Evolutionary conservation across 92 coral and sea anemone species (phyloP).

Genomic region (Micromussa lordhowensis): DNA sequence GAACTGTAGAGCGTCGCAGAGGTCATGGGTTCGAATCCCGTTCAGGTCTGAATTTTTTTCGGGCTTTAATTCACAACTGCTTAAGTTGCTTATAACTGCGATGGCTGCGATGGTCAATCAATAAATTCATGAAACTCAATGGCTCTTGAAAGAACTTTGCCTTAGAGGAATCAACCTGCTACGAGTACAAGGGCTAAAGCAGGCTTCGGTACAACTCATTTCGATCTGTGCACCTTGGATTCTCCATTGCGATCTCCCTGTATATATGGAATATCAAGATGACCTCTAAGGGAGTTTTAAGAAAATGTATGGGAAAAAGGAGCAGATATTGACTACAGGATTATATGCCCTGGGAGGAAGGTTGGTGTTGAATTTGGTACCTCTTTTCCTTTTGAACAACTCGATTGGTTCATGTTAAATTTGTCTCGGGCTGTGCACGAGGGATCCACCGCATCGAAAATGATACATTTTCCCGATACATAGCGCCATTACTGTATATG

Average conservation of each 20-base stretch:
- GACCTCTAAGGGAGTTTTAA: no score
- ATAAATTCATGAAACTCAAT: conserved; percentile 19
- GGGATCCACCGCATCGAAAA: conserved; percentile 4
- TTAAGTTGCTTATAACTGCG: no score
- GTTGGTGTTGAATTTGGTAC: conserved; percentile 16
- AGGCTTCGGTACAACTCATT: conserved; percentile 16
- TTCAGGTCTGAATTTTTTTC: no score
- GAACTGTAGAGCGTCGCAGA: no score
- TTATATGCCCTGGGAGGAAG: conserved; percentile 5
- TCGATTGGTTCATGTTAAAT: conserved; percentile 2
- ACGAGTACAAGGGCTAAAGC: conserved; percentile 11
- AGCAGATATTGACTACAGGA: conserved; percentile 1
- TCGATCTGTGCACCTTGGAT: conserved; percentile 22
- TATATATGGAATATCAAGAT: not conserved
- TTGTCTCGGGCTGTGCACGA: not conserved
- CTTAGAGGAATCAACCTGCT: not conserved
- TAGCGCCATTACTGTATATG: conserved; percentile 13
- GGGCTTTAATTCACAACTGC: no score
- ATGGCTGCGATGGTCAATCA: no score
- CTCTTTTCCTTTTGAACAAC: conserved; percentile 23
- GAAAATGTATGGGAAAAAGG: conserved; percentile 19
- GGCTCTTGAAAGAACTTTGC: conserved; percentile 26
- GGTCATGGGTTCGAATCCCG: no score
- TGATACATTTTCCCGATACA: conserved; percentile 13
- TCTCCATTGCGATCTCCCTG: conserved; percentile 11